phyloP scores from a whole-genome alignment of 2,888 invertebrate genomes.

The Drosophila kanekoi region DNA sequence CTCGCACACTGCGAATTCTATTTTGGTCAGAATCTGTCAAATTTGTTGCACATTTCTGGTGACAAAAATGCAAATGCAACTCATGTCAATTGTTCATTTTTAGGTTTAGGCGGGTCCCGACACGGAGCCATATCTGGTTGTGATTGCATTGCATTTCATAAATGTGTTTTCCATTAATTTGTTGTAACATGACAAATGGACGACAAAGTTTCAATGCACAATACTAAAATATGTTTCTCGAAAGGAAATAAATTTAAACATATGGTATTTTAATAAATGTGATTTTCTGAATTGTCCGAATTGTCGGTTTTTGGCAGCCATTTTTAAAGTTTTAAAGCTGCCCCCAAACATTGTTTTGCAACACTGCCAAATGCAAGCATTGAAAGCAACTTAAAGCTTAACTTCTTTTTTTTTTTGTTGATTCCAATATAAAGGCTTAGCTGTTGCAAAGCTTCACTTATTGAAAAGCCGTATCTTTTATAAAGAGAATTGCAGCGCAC shows the following conservation, averaged over 20 bases:
- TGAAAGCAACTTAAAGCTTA: not conserved
- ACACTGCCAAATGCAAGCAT: not conserved
- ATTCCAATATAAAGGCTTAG: too few relatives aligned
- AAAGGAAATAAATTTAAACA: not conserved
- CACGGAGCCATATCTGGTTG: conserved; percentile 1
- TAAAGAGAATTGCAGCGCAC: too few relatives aligned
- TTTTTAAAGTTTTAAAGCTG: not conserved
- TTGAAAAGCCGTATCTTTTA: too few relatives aligned
- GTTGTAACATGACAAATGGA: conserved; percentile 18
- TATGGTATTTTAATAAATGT: not conserved
- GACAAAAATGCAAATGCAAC: conserved; percentile 37
- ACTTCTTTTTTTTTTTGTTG: too few relatives aligned
- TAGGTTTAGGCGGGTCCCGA: conserved; percentile 7
- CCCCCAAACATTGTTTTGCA: not conserved
- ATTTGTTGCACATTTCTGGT: conserved; percentile 43
- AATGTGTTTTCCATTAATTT: conserved; percentile 39
- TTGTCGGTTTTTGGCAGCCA: too few relatives aligned
- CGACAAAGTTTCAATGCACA: conserved; percentile 18
- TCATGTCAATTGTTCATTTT: conserved; percentile 29
- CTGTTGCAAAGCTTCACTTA: too few relatives aligned
- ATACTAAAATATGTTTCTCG: not conserved
- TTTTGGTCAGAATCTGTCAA: conserved; percentile 12
- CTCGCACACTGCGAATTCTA: too few relatives aligned
- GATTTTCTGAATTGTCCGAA: not conserved
- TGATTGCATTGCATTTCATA: conserved; percentile 37